Evolutionary conservation across 2,888 invertebrate genomes (phyloP), one percentile per base, ranked within the genome.

Genomic region (Leucoma salicis): DNA sequence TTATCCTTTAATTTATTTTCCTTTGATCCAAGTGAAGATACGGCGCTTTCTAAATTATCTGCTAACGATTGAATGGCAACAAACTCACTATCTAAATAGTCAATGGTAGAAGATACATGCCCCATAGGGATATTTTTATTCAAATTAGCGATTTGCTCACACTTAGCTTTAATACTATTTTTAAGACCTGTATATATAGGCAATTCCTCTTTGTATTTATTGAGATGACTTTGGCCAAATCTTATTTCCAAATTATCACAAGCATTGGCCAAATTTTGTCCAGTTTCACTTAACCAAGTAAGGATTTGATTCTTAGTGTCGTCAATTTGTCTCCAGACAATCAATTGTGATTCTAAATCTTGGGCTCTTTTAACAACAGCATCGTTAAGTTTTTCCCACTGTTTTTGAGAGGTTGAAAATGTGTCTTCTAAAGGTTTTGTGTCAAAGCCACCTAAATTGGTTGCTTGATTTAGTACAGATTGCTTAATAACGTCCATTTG

Each of bases 311-410:
- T 94, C 70, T 96, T 96, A 0, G 94, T 93, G 45, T 96, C 95
- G 58, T 96, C 95, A 24, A 98, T 95, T 75, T 97, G 97, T 64
- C 96, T 95, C 97, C 97, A 98, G 38, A 97, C 94, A n/a, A 96
- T 94, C 0, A 95, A 91, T 78, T 98, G 97, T 0, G 96, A 95
- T 81, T 98, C 98, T 35, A 95, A 92, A 39, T 93, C 93, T 74
- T 96, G 96, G 14, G 94, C 93, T 56, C 93, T 92, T 55, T 94
- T 94, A 4, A 94, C 91, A 2, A 95, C 91, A 34, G 92, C 91
- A 49, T 95, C 94, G 60, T 94, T 93, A 0, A 92, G 89, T 53
- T 93, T 92, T 46, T 94, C 94, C 92, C 95, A 95, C 12, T 91
- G 90, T 14, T 91, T 90, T 49, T 94, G 93, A 0, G 93, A 91